A percentile compares a stretch with the other conserved stretches of the same genome.
Conservation (phyloP, 2,888 invertebrate species). For the Hermaeophaga mercurialis region DNA sequence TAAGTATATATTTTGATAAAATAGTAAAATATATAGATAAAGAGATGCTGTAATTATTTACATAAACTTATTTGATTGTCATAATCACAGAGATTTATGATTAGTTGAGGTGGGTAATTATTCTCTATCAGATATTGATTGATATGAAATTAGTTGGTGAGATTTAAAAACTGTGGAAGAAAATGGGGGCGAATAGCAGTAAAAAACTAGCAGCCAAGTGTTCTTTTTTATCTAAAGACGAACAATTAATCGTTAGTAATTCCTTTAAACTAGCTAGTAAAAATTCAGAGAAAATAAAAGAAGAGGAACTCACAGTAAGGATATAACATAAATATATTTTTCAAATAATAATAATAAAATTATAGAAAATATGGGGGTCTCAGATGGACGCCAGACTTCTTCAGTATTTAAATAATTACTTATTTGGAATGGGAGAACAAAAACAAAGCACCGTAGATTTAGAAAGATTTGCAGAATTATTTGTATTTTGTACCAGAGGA, state of each 20-base stretch:
- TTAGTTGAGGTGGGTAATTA: too few relatives aligned
- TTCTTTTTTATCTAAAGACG: conserved; percentile 67
- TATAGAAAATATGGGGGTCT: conserved; percentile 71
- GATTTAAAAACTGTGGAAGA: conserved; percentile 7
- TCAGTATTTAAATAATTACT: conserved; percentile 70
- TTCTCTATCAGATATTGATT: conserved; percentile 24
- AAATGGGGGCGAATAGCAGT: conserved; percentile 63
- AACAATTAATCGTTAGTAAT: conserved; percentile 66
- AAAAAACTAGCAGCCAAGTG: conserved; percentile 70
- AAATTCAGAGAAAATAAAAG: conserved; percentile 67
- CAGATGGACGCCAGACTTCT: conserved; percentile 71
- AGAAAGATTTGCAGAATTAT: conserved; percentile 70
- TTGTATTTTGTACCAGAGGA: conserved; percentile 72
- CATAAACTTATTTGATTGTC: too few relatives aligned
- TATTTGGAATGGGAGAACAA: conserved; percentile 65
- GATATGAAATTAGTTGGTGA: conserved; percentile 4
- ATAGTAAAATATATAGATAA: too few relatives aligned
- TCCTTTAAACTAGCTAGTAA: conserved; percentile 68
- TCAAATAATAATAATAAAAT: too few relatives aligned
- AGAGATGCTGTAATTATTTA: too few relatives aligned
- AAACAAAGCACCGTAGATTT: conserved; percentile 63
- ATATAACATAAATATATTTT: too few relatives aligned
- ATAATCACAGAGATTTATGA: too few relatives aligned
- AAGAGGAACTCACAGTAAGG: conserved; percentile 69
- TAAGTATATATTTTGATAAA: too few relatives aligned